These are phyloP conservation scores for Thoracochromis brauschi DNA, from an alignment of 2,113 vertebrate species.

Conservation along the genomic window DNA sequence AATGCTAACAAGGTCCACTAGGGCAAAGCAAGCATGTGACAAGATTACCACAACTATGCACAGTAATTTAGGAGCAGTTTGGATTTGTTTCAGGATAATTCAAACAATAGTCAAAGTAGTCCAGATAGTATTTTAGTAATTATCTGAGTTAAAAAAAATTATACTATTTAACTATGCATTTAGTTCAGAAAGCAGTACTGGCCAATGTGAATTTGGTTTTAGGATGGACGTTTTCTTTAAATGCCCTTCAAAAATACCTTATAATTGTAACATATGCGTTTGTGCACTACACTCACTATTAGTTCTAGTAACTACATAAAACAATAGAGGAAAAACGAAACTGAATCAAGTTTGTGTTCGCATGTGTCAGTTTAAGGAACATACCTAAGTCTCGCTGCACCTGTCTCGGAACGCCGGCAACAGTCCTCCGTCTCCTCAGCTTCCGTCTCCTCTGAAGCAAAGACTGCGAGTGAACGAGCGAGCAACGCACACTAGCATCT, in stretches of 20 bases:
- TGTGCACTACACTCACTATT: neutral
- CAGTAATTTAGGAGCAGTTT: neutral
- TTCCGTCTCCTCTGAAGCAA: constrained; percentile 94
- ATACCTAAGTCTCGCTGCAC: constrained; percentile 90
- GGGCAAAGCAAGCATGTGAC: neutral
- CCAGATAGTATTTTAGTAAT: neutral
- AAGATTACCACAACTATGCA: neutral
- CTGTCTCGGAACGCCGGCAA: constrained; percentile 90
- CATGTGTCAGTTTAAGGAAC: neutral
- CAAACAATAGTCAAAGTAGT: neutral
- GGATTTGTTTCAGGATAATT: neutral
- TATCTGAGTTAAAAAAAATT: neutral
- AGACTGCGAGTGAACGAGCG: constrained; percentile 95
- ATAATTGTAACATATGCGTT: neutral
- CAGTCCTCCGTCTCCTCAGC: constrained; percentile 92
- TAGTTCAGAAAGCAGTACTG: neutral
- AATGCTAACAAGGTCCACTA: neutral
- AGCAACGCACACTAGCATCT: constrained; percentile 97
- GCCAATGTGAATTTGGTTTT: neutral
- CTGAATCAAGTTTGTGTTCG: neutral
- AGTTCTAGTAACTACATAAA: neutral
- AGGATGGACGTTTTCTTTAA: neutral
- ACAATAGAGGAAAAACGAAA: neutral
- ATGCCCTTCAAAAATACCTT: neutral
- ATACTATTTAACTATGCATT: neutral